Base-by-base conservation (phyloP, 1,140 invertebrate genomes). In the Trichomalopsis sarcophagae region DNA sequence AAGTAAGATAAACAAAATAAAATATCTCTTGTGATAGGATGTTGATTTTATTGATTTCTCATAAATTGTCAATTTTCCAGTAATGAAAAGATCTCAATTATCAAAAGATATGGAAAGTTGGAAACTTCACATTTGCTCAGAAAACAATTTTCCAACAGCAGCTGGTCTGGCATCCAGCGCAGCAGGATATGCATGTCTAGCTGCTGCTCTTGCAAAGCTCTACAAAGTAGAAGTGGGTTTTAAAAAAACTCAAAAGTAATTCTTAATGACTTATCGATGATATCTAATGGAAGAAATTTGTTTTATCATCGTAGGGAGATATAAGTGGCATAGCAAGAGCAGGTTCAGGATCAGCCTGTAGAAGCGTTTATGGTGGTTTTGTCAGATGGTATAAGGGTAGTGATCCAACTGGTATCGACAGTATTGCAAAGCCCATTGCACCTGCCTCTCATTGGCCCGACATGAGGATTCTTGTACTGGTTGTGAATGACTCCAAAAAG, bases 81-180 rank as follows among this genome's bases (percentile, higher is more conserved):
- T 84, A 86, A 93, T 80, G 91, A 94, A 92, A 91, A 92, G 89
- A 90, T 89, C 89, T 87, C 93, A 86, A 88, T 82, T 90, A 2
- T 47, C 88, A 86, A 73, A 88, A 88, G 85, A 94, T 91, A 87
- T 94, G 92, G 86, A 94, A 11, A 89, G 94, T 10, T 97, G 96
- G 96, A 96, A 97, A 89, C 89, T 99, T 36, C 96, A 96, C 87
- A 97, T 99, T 87, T 97, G 96, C 91, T 99, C 99, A 0, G 95
- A 96, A 89, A 99, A 99, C 93, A 99, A 99, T 94, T 99, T 99
- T 92, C 99, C 99, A 27, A 99, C 99, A 27, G 98, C 98, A 33
- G 98, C 99, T 86, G 99, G 99, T 2, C 94, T 99, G 40, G 99
- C 99, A 9, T 99, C 98, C 5, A 99, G 98, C 86, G 99, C 99